Percentiles rank a stretch among this genome's conserved stretches.
phyloP scores from a whole-genome alignment of 2,888 invertebrate species.

The Caenorhabditis zanzibari region DNA sequence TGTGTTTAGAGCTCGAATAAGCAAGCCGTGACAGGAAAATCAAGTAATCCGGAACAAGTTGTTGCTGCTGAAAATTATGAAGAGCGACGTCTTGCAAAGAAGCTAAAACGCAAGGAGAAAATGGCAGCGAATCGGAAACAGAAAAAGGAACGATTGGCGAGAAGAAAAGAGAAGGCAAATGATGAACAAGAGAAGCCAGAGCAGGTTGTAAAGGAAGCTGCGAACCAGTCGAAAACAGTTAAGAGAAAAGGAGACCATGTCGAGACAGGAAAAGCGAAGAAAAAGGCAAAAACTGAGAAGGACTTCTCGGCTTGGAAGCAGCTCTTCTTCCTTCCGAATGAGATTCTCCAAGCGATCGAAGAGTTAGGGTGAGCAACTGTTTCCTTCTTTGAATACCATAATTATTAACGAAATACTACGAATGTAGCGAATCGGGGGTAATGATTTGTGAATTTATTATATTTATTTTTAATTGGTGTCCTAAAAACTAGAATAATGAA shows the following conservation, averaged over 20 bases:
- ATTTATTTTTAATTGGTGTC: no score
- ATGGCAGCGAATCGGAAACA: conserved; percentile 55
- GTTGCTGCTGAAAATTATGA: conserved; percentile 28
- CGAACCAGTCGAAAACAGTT: not conserved
- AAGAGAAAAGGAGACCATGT: conserved; percentile 19
- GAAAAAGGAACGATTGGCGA: conserved; percentile 46
- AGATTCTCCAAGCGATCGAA: conserved; percentile 66
- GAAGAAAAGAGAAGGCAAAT: conserved; percentile 32
- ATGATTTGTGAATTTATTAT: no score
- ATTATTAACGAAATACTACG: no score
- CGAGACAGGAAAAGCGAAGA: not conserved
- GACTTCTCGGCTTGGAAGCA: conserved; percentile 67
- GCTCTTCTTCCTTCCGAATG: conserved; percentile 67
- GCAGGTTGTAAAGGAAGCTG: not conserved
- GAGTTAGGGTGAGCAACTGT: conserved; percentile 69
- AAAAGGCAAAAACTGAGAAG: conserved; percentile 27
- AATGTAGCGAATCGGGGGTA: no score
- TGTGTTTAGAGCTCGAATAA: no score
- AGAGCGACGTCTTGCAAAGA: conserved; percentile 47
- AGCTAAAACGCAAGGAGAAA: conserved; percentile 46
- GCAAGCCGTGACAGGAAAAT: no score
- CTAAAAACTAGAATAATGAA: no score
- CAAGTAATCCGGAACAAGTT: not conserved
- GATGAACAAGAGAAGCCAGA: no score
- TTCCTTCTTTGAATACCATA: no score